Evolutionary conservation across 2,888 invertebrate genomes (phyloP).

Genomic region (Ectemnius lituratus): DNA sequence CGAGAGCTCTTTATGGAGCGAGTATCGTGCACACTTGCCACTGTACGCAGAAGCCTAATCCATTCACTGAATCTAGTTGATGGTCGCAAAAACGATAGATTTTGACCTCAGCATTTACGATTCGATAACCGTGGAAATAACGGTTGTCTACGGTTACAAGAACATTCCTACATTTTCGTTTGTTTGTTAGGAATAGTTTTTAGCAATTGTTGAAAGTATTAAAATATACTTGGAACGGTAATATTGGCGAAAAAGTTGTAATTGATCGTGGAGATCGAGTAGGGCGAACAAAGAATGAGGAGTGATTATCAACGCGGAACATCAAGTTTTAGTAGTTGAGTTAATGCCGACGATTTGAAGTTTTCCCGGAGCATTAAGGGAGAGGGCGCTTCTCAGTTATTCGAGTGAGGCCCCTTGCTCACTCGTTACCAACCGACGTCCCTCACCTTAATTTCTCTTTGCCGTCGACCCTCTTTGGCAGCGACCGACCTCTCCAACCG

Average conservation of each 20-base stretch:
- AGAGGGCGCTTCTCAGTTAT: conserved; percentile 18
- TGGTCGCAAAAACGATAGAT: conserved; percentile 29
- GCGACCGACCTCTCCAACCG: conserved; percentile 56
- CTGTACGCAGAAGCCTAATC: conserved; percentile 59
- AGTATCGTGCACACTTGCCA: conserved; percentile 41
- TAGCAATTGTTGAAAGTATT: too few species aligned
- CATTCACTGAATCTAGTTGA: conserved; percentile 55
- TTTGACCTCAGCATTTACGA: background rate
- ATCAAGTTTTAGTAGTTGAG: too few species aligned
- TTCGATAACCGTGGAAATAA: background rate
- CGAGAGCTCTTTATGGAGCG: conserved; percentile 51
- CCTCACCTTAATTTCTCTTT: conserved; percentile 55
- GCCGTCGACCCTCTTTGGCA: conserved; percentile 51
- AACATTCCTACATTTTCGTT: too few species aligned
- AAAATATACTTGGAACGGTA: background rate
- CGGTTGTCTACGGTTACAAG: background rate
- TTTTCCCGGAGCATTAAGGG: background rate
- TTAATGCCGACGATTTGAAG: too few species aligned
- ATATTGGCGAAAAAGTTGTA: background rate
- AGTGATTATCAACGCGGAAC: background rate
- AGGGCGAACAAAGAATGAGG: background rate
- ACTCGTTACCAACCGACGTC: conserved; percentile 55
- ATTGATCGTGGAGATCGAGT: conserved; percentile 29
- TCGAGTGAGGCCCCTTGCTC: conserved; percentile 33
- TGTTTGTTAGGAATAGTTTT: too few species aligned